Base-by-base conservation (phyloP, 2,888 invertebrate genomes). In the Geotrupes spiniger region DNA sequence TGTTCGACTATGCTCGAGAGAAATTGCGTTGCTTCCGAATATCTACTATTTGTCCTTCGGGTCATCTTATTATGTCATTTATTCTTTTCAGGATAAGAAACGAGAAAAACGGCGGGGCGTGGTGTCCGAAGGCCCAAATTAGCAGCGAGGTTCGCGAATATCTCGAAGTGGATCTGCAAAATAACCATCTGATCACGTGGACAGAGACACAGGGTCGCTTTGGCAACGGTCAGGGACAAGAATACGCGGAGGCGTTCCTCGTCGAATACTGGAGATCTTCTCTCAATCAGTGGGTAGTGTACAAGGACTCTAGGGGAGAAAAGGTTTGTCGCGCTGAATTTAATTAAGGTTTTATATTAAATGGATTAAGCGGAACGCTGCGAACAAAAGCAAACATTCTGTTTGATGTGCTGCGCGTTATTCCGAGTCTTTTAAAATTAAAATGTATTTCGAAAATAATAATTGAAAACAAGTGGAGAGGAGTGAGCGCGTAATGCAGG, bases 171-270 rank as follows among this genome's bases (percentile, higher is more conserved):
- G 86, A 92, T 66, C 78, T 94, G 33, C 80, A 78, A 12, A 79
- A 77, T 47, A 81, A 87, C 63, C 87, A 87, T 69, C 77, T 92
- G 61, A 83, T 94, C 64, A 90, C 92, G 1, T 85, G 82, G 73
- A 86, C 87, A 0, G 92, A 92, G 67, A 91, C 92, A 1, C 93
- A 94, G 70, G 94, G 94, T 12, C 81, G 94, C 39, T 94, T 91
- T 66, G 94, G 92, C 14, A 92, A 92, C 68, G 92, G 93, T 1
- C 84, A 91, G 58, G 94, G 94, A 16, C 87, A 89, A 52, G 94
- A 94, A 65, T 94, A 84, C 68, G 87, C 90, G 0, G 90, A 92
- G 65, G 81, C 84, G 51, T 94, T 90, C 72, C 79, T 84, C 42
- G 76, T 94, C 15, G 91, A 92, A 65, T 92, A 90, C 70, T 89